Evolutionary conservation across 2,113 vertebrate genomes (phyloP).

Genomic region (Paedocypris sp.): DNA sequence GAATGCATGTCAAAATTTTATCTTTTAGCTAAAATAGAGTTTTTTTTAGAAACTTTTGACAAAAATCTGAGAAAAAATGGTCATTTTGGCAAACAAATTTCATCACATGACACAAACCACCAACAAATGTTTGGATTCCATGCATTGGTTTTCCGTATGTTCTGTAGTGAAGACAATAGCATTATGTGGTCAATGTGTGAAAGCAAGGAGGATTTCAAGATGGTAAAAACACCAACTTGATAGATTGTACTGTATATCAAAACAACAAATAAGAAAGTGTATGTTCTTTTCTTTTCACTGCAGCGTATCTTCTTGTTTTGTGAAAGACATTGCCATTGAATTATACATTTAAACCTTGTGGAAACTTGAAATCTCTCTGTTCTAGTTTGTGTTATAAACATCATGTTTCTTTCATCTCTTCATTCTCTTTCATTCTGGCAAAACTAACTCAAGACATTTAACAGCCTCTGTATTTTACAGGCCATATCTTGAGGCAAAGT

Average conservation of each 20-base stretch:
- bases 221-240: background rate
- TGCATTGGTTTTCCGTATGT: background rate
- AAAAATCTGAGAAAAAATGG: too few species aligned
- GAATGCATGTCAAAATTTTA: too few species aligned
- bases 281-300: too few species aligned
- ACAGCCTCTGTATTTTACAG: background rate
- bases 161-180: background rate
- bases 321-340: background rate
- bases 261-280: too few species aligned
- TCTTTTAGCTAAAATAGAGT: too few species aligned
- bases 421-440: background rate
- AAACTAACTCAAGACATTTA: conserved; percentile 9
- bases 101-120: background rate
- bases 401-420: background rate
- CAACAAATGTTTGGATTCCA: background rate
- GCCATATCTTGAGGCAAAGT: too few species aligned
- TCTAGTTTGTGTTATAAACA: background rate
- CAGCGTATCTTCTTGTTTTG: background rate
- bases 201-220: background rate
- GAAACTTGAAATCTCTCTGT: background rate
- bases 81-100: too few species aligned
- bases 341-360: background rate
- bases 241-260: too few species aligned
- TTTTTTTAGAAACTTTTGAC: too few species aligned
- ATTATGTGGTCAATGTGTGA: background rate